Percentiles rank a stretch among this genome's conserved stretches.
Conservation (phyloP, 2,113 vertebrate genomes). For the Poicephalus gulielmi region DNA sequence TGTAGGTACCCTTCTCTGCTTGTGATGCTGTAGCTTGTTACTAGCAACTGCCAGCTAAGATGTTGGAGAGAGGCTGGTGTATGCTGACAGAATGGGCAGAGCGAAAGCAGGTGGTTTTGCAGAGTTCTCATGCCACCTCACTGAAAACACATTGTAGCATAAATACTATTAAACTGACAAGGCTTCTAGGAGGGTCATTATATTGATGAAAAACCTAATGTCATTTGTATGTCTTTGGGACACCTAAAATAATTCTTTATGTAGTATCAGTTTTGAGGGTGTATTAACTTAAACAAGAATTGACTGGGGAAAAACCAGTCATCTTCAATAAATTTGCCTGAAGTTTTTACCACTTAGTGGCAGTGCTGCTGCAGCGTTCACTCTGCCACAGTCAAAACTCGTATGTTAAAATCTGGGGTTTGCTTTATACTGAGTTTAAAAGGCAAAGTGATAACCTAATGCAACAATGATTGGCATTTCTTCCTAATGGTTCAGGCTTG, state of each 20-base stretch:
- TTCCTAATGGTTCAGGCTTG: not conserved
- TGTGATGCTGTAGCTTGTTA: not conserved
- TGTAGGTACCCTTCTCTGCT: not conserved
- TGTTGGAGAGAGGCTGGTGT: not conserved
- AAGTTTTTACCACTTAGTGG: not conserved
- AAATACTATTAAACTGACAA: not conserved
- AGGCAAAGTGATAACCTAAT: not conserved
- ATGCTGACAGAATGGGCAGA: not conserved
- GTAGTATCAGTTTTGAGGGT: not conserved
- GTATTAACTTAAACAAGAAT: not conserved
- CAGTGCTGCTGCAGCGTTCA: not conserved
- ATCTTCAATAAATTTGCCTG: not conserved
- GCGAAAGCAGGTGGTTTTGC: not conserved
- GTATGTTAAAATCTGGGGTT: not conserved
- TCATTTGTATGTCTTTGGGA: not conserved
- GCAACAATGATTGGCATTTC: not conserved
- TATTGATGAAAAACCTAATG: not conserved
- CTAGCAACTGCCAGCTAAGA: not conserved
- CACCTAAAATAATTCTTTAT: not conserved
- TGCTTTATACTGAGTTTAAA: not conserved
- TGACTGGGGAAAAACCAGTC: not conserved
- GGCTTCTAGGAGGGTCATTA: not conserved
- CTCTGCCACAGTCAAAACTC: not conserved
- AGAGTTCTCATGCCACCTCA: accelerated
- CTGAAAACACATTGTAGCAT: not conserved